phyloP scores from a whole-genome alignment of 2,113 vertebrate species.

The Chaenogobius annularis region DNA sequence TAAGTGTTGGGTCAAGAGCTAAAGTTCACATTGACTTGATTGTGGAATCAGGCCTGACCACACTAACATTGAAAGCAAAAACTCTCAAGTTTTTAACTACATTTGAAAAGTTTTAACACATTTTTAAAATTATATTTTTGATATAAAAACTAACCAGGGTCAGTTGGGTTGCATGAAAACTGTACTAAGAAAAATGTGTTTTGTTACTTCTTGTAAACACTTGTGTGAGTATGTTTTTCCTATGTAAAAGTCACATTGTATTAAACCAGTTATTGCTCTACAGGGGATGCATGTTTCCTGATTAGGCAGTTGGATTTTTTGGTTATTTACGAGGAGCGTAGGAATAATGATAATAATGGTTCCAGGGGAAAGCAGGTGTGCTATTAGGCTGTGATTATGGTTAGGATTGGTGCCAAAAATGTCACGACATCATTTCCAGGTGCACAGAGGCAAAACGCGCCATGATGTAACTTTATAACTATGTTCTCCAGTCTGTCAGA shows the following conservation, averaged over 20 bases:
- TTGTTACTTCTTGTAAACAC: not conserved
- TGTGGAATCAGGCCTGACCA: not conserved
- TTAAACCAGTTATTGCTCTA: not conserved
- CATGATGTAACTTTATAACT: conserved; percentile 5
- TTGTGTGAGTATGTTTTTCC: not conserved
- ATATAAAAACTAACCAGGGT: not conserved
- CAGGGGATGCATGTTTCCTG: not conserved
- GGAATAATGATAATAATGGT: not conserved
- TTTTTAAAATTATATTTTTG: not conserved
- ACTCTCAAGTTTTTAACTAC: too few species aligned
- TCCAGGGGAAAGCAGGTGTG: conserved; percentile 8
- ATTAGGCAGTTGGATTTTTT: not conserved
- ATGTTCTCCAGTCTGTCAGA: not conserved
- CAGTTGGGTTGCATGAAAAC: not conserved
- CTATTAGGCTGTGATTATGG: conserved; percentile 3
- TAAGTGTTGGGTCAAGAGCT: too few species aligned
- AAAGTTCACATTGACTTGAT: not conserved
- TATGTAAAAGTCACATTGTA: not conserved
- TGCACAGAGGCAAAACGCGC: not conserved
- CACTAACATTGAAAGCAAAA: too few species aligned
- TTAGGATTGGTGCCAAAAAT: conserved; percentile 5
- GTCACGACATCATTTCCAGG: not conserved
- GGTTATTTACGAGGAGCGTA: conserved; percentile 4
- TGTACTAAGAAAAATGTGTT: not conserved
- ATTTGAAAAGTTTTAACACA: too few species aligned